A percentile compares a stretch with the other conserved stretches of the same genome.
Conservation (phyloP, 2,888 invertebrate genomes). For the Uloborus plumipes region DNA sequence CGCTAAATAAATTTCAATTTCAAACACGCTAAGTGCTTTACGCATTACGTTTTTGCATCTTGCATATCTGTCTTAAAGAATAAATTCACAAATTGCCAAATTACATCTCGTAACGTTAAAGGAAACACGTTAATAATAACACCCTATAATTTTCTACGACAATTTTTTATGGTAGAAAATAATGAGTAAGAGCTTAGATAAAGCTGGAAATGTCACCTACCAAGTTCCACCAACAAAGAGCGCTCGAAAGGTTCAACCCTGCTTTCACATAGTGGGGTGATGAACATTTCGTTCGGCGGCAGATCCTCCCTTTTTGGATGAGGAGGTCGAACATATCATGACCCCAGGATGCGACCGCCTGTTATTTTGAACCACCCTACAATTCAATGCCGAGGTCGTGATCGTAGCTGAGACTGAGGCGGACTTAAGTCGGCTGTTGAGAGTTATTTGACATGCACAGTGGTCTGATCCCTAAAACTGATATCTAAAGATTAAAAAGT, state of each 20-base stretch:
- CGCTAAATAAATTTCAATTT: too few relatives aligned
- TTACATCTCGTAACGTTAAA: neutral
- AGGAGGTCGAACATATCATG: constrained; percentile 1
- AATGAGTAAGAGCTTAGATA: neutral
- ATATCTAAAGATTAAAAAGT: too few relatives aligned
- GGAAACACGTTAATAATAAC: neutral
- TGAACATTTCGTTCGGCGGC: neutral
- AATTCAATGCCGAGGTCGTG: neutral
- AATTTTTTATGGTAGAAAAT: neutral
- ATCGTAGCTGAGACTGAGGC: too few relatives aligned
- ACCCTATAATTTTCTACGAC: neutral
- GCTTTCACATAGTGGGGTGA: neutral
- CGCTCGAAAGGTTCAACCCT: neutral
- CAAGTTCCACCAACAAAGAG: neutral
- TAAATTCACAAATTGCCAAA: too few relatives aligned
- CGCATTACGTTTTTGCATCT: too few relatives aligned
- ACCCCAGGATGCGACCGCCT: neutral
- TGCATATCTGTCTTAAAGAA: too few relatives aligned
- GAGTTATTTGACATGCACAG: too few relatives aligned
- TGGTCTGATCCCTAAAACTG: too few relatives aligned
- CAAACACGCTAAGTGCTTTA: too few relatives aligned
- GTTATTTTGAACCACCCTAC: constrained; percentile 6
- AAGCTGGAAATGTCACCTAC: constrained; percentile 5
- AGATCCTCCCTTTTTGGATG: constrained; percentile 2
- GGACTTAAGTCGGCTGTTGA: too few relatives aligned